These are phyloP conservation scores for Sylvia borin DNA, from an alignment of 2,797 vertebrate genomes.

Conservation along the genomic window DNA sequence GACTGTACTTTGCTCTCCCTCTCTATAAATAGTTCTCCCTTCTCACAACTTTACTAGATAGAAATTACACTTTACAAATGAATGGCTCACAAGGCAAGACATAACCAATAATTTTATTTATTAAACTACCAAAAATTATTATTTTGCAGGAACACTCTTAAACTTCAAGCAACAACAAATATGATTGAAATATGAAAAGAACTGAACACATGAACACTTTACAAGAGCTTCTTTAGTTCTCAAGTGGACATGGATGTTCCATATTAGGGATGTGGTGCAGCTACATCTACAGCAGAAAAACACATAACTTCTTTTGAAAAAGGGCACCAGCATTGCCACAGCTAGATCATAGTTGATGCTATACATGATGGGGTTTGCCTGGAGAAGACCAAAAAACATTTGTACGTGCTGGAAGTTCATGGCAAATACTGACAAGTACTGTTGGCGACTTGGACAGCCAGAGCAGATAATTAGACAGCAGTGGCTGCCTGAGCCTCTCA, in stretches of 20 bases:
- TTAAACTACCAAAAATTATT: background rate
- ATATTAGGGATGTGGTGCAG: fast-evolving
- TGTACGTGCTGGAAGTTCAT: background rate
- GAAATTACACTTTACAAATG: background rate
- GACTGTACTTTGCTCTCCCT: background rate
- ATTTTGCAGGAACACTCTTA: background rate
- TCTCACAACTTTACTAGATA: background rate
- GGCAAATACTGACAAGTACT: background rate
- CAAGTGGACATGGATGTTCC: background rate
- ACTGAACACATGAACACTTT: background rate
- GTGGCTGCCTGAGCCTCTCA: background rate
- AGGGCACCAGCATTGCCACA: background rate
- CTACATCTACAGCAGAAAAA: background rate
- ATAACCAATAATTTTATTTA: background rate
- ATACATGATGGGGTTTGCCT: background rate
- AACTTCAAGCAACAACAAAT: background rate
- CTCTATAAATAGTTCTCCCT: background rate
- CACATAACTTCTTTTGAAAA: background rate
- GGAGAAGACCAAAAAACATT: background rate
- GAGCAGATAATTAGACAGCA: background rate
- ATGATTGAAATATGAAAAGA: background rate
- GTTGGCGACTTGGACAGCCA: fast-evolving
- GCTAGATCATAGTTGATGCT: background rate
- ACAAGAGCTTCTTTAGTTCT: background rate
- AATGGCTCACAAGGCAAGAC: background rate